Evolutionary conservation across 2,888 invertebrate species (phyloP).

Genomic region (Entomobrya proxima): DNA sequence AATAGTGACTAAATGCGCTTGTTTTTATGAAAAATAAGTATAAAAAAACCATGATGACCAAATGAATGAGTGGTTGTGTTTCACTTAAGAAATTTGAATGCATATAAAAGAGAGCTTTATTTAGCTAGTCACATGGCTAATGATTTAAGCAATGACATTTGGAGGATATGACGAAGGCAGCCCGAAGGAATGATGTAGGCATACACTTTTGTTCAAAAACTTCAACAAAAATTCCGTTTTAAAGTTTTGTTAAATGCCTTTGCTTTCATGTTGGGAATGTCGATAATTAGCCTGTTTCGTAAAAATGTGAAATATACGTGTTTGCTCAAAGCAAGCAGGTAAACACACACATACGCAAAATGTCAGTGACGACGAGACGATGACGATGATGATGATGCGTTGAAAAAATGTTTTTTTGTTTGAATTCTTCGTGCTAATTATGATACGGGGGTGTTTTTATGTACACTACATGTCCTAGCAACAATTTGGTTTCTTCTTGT

Average conservation of each 20-base stretch:
- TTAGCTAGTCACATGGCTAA: too few species aligned
- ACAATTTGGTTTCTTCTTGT: not conserved
- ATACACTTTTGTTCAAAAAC: too few species aligned
- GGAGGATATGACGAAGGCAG: too few species aligned
- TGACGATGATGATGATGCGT: not conserved
- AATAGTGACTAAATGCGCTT: too few species aligned
- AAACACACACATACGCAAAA: not conserved
- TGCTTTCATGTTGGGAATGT: constrained; percentile 4
- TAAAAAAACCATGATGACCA: too few species aligned
- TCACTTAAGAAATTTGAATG: too few species aligned
- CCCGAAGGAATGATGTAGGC: too few species aligned
- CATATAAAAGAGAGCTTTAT: too few species aligned
- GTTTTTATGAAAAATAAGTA: too few species aligned
- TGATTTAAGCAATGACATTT: too few species aligned
- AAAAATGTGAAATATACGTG: not conserved
- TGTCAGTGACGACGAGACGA: not conserved
- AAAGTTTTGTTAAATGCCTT: not conserved
- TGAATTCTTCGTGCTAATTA: constrained; percentile 23
- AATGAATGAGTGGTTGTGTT: too few species aligned
- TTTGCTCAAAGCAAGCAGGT: not conserved
- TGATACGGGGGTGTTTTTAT: constrained; percentile 2
- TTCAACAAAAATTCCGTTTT: not conserved
- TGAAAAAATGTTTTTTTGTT: not conserved
- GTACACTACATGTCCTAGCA: constrained; percentile 16
- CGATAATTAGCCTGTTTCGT: constrained; percentile 9